Evolutionary conservation across 2,113 vertebrate genomes (phyloP).

Genomic region (Verasper variegatus): DNA sequence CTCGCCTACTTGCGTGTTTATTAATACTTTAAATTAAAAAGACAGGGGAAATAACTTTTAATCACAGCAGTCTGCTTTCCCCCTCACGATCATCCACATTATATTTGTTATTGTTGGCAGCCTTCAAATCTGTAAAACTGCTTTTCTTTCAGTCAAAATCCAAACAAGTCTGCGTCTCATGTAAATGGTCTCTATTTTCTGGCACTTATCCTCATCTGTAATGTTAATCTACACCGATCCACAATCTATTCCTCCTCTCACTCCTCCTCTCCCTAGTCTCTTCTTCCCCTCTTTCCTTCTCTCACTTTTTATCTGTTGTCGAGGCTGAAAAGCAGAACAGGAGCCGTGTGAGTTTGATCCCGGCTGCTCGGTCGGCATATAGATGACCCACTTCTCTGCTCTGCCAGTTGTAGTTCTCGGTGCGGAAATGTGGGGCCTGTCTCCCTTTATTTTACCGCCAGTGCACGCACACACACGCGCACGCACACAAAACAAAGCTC

Average conservation of each 20-base stretch:
- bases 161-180: background rate
- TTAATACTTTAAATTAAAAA: constrained; percentile 52
- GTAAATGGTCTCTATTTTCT: background rate
- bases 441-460: constrained; percentile 23
- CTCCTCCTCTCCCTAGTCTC: background rate
- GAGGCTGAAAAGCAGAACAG: constrained; percentile 56
- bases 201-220: constrained; percentile 2
- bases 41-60: constrained; percentile 7
- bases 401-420: constrained; percentile 20
- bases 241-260: background rate
- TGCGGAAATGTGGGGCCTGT: constrained; percentile 2
- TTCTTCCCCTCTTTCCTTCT: background rate
- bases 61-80: background rate
- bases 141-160: constrained; percentile 5
- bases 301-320: constrained; percentile 20
- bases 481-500: constrained; percentile 5
- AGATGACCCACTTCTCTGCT: constrained; percentile 71
- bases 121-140: background rate
- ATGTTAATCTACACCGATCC: constrained; percentile 16
- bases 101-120: constrained; percentile 6
- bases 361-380: constrained; percentile 60
- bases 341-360: constrained; percentile 51
- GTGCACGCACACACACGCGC: background rate
- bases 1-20: constrained; percentile 6
- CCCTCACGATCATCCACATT: background rate